Evolutionary conservation across 2,888 invertebrate species (phyloP).

Genomic region (Meganola albula): DNA sequence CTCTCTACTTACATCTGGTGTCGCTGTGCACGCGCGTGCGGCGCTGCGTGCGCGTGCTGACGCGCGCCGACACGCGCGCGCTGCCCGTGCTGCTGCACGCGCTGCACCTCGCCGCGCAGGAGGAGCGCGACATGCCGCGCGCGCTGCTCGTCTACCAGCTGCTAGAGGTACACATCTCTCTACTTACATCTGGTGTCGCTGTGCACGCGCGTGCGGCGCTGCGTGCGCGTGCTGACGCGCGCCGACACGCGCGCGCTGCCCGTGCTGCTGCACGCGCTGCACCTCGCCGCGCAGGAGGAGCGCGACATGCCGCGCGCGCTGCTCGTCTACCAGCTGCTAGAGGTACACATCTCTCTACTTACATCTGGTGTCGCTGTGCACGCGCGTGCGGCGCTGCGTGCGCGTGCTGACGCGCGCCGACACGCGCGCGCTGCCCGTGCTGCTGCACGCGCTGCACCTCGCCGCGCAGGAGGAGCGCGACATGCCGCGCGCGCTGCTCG

Average conservation of each 20-base stretch:
- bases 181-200: constrained; percentile 91
- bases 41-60: constrained; percentile 91
- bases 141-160: constrained; percentile 92
- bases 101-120: constrained; percentile 81
- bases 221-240: constrained; percentile 92
- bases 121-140: constrained; percentile 82
- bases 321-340: constrained; percentile 92
- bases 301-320: constrained; percentile 83
- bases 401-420: constrained; percentile 92
- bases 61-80: constrained; percentile 89
- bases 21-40: constrained; percentile 93
- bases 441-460: constrained; percentile 90
- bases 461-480: constrained; percentile 78
- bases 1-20: no score
- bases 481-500: constrained; percentile 85
- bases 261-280: constrained; percentile 89
- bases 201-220: constrained; percentile 92
- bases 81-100: constrained; percentile 90
- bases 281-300: constrained; percentile 79
- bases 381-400: constrained; percentile 93
- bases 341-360: no score
- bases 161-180: constrained; percentile 88
- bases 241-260: constrained; percentile 90
- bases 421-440: constrained; percentile 87
- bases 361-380: constrained; percentile 92